Evolutionary conservation across 2,797 vertebrate species (phyloP).

Genomic region (Diglossa cyanea): DNA sequence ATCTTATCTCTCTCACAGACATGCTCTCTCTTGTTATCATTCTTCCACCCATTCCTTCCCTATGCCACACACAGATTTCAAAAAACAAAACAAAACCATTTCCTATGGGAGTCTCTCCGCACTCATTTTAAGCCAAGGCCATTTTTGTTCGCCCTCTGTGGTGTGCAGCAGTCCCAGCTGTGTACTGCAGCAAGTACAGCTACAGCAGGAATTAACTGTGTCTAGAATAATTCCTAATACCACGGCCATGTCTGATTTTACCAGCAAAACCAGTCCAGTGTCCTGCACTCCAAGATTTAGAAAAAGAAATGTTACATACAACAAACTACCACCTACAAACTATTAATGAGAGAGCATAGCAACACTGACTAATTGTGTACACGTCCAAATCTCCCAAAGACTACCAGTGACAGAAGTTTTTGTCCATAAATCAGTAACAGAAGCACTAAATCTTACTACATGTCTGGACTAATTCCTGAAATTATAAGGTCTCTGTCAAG

Average conservation of each 20-base stretch:
- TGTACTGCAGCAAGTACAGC: constrained; percentile 41
- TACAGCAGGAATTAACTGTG: background rate
- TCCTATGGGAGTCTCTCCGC: constrained; percentile 28
- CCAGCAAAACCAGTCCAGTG: background rate
- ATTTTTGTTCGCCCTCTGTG: constrained; percentile 19
- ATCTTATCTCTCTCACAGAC: constrained; percentile 50
- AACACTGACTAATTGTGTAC: background rate
- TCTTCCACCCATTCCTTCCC: constrained; percentile 48
- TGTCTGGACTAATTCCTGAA: background rate
- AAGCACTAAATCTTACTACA: background rate
- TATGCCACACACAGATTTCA: constrained; percentile 21
- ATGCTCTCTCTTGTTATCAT: constrained; percentile 56
- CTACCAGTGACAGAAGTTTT: background rate
- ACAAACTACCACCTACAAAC: constrained; percentile 6
- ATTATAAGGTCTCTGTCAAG: background rate
- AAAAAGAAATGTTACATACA: background rate
- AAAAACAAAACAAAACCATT: constrained; percentile 13
- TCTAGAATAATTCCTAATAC: background rate
- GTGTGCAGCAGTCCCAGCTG: constrained; percentile 32
- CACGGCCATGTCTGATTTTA: constrained; percentile 37
- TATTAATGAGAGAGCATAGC: background rate
- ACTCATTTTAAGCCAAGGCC: constrained; percentile 31
- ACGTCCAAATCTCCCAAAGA: background rate
- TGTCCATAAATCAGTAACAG: background rate
- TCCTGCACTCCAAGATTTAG: background rate